These are phyloP conservation scores for Drosophila neotestacea DNA, from an alignment of 2,888 invertebrate species.

Conservation along the genomic window DNA sequence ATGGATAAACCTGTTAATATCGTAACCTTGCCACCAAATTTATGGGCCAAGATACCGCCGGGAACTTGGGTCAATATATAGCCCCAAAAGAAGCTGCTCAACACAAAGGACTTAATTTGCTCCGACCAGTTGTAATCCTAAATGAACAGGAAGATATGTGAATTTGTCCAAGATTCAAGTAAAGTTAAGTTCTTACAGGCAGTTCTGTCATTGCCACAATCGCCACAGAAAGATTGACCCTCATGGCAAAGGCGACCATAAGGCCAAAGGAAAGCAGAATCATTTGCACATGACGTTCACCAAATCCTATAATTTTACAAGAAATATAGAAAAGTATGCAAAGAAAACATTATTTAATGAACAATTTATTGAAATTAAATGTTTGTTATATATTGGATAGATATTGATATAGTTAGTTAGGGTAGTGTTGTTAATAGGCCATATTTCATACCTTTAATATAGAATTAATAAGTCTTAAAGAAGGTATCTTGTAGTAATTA, in stretches of 20 bases:
- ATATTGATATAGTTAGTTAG: too few relatives aligned
- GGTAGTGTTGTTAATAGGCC: too few relatives aligned
- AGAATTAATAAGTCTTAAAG: too few relatives aligned
- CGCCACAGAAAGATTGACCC: slow-evolving; percentile 90
- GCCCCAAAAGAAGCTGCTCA: slow-evolving; percentile 90
- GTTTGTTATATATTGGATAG: background rate
- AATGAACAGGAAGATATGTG: slow-evolving; percentile 56
- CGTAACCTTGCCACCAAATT: slow-evolving; percentile 89
- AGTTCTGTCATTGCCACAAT: slow-evolving; percentile 90
- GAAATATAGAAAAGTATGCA: too few relatives aligned
- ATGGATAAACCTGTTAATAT: slow-evolving; percentile 86
- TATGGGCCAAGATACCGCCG: slow-evolving; percentile 89
- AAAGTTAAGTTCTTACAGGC: slow-evolving; percentile 36
- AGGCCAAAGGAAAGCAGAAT: slow-evolving; percentile 88
- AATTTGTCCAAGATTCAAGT: background rate
- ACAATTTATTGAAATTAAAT: background rate
- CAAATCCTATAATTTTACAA: slow-evolving; percentile 82
- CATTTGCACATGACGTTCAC: slow-evolving; percentile 88
- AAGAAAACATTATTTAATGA: background rate
- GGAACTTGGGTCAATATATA: slow-evolving; percentile 88
- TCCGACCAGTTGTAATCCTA: slow-evolving; percentile 88
- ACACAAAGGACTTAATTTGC: slow-evolving; percentile 86
- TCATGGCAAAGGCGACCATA: slow-evolving; percentile 88
- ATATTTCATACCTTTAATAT: too few relatives aligned
- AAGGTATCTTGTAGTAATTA: too few relatives aligned